phyloP scores from a whole-genome alignment of 2,113 vertebrate species.

The Labeo rohita region DNA sequence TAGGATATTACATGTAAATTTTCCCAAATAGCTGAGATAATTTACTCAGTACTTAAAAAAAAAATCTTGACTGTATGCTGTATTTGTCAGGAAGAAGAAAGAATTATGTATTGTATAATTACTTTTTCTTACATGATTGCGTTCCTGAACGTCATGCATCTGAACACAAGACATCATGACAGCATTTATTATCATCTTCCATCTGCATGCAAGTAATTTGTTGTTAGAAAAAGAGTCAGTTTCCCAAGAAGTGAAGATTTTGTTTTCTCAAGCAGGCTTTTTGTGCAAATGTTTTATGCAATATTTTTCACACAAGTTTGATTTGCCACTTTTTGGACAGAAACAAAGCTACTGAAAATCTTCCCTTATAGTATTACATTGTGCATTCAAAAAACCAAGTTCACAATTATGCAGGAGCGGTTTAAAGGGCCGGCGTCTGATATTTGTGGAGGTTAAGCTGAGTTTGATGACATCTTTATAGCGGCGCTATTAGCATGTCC shows the following conservation, averaged over 20 bases:
- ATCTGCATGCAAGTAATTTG: background rate
- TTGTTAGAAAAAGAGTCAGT: background rate
- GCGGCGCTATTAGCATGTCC: conserved; percentile 49
- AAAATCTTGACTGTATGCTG: no score
- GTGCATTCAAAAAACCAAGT: conserved; percentile 48
- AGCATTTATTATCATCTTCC: background rate
- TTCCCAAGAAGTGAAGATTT: background rate
- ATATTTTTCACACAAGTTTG: background rate
- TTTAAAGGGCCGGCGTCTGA: conserved; percentile 30
- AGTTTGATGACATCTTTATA: conserved; percentile 66
- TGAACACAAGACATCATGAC: background rate
- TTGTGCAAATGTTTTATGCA: background rate
- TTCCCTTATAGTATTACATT: conserved; percentile 32
- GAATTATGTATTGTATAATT: background rate
- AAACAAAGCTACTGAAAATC: conserved; percentile 31
- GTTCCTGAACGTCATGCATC: background rate
- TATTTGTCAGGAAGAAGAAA: no score
- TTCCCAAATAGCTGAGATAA: no score
- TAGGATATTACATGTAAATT: no score
- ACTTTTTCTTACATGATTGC: background rate
- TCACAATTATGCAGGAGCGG: conserved; percentile 22
- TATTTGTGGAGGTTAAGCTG: conserved; percentile 43
- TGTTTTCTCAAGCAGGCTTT: background rate
- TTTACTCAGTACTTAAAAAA: no score
- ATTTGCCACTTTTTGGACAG: background rate